Percentiles rank a stretch among this genome's conserved stretches.
Evolutionary conservation across 2,888 invertebrate genomes (phyloP).

Genomic region (Rhagium mordax): DNA sequence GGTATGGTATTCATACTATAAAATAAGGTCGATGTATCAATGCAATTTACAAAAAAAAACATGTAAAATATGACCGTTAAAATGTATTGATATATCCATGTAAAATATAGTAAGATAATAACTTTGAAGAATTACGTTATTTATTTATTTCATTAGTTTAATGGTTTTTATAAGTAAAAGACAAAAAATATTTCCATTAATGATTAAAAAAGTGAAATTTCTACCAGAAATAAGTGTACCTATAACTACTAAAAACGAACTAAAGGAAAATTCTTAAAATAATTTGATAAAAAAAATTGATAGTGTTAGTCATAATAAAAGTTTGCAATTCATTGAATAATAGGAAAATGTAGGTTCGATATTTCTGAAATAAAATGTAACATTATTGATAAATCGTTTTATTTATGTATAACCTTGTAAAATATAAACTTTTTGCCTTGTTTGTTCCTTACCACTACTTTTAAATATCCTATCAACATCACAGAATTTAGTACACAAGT

Average conservation of each 20-base stretch:
- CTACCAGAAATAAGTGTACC: slow-evolving; percentile 34
- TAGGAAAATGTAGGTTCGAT: slow-evolving; percentile 62
- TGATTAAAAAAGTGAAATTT: slow-evolving; percentile 26
- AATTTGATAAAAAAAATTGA: slow-evolving; percentile 53
- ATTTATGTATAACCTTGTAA: not conserved
- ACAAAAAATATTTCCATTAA: slow-evolving; percentile 5
- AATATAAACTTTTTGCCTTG: no score
- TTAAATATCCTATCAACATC: no score
- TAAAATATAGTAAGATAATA: slow-evolving; percentile 23
- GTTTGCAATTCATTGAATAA: slow-evolving; percentile 62
- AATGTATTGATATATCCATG: slow-evolving; percentile 26
- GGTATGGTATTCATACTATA: slow-evolving; percentile 18
- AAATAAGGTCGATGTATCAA: slow-evolving; percentile 24
- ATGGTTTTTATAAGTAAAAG: slow-evolving; percentile 26
- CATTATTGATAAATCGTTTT: slow-evolving; percentile 26
- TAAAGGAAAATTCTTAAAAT: slow-evolving; percentile 44
- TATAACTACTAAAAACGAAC: slow-evolving; percentile 39
- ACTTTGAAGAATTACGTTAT: slow-evolving; percentile 20
- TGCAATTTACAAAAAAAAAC: slow-evolving; percentile 18
- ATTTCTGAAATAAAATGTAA: slow-evolving; percentile 65
- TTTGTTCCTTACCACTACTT: no score
- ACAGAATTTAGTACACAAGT: no score
- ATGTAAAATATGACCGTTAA: slow-evolving; percentile 25
- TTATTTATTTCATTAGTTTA: slow-evolving; percentile 19
- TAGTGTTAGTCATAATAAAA: slow-evolving; percentile 41